Conservation (phyloP, 2,888 invertebrate genomes). For the Chirona hameri region DNA sequence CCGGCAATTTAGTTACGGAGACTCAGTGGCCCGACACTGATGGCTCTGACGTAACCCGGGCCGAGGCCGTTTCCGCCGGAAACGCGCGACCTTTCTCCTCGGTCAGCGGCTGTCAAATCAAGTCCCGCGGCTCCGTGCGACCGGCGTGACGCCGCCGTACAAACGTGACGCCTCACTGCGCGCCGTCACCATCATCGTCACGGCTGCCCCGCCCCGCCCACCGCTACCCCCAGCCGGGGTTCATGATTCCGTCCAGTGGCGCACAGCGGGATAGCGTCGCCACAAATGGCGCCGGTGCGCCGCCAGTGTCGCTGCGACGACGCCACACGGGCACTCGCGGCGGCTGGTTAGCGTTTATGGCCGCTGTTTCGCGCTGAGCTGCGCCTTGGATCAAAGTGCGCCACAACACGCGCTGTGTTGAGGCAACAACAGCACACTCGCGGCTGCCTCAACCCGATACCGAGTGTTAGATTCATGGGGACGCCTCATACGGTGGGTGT, state of each 20-base stretch:
- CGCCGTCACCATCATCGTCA: not conserved
- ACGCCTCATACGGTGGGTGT: no score
- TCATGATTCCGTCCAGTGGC: not conserved
- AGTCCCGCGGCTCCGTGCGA: no score
- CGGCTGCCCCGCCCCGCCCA: not conserved
- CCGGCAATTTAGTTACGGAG: not conserved
- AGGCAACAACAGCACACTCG: no score
- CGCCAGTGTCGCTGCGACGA: not conserved
- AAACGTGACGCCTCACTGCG: not conserved
- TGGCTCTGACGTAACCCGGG: not conserved
- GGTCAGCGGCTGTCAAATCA: not conserved
- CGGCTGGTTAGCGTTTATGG: not conserved
- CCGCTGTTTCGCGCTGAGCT: not conserved
- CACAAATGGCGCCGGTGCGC: not conserved
- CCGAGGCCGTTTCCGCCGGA: not conserved
- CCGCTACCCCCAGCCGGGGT: not conserved
- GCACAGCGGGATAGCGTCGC: not conserved
- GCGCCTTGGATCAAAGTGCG: no score
- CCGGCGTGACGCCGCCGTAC: not conserved
- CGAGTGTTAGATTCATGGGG: no score
- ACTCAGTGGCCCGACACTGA: not conserved
- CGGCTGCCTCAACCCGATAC: no score
- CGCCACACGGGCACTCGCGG: no score
- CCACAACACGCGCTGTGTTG: no score
- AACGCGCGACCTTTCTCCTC: not conserved